These are phyloP conservation scores for Nesospiza acunhae DNA, from an alignment of 2,113 vertebrate genomes.

Conservation along the genomic window DNA sequence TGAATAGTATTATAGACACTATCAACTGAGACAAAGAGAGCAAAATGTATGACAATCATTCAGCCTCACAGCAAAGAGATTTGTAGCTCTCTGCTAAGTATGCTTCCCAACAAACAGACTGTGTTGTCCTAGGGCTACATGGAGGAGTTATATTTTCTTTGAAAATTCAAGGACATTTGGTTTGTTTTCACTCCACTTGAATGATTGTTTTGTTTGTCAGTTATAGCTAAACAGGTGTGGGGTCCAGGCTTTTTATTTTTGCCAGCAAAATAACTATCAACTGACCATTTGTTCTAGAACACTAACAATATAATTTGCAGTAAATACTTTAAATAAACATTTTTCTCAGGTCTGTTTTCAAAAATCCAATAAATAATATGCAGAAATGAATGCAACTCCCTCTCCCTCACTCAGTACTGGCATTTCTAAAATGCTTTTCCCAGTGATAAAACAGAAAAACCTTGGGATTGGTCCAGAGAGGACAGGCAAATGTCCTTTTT, in stretches of 20 bases:
- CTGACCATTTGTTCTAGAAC: constrained; percentile 41
- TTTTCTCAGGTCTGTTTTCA: constrained; percentile 22
- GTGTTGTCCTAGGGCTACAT: constrained; percentile 82
- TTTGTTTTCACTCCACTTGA: constrained; percentile 72
- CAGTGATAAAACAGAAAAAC: constrained; percentile 42
- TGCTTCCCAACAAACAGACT: constrained; percentile 84
- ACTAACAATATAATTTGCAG: not conserved
- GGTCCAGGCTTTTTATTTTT: constrained; percentile 9
- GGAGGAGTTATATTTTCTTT: constrained; percentile 76
- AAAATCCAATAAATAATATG: constrained; percentile 20
- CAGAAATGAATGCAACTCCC: not conserved
- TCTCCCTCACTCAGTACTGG: not conserved
- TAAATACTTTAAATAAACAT: constrained; percentile 36
- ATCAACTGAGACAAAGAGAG: constrained; percentile 79
- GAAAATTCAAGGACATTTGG: constrained; percentile 74
- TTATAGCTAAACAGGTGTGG: constrained; percentile 42
- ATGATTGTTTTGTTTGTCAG: constrained; percentile 38
- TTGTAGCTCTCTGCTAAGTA: constrained; percentile 79
- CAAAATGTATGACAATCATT: constrained; percentile 80
- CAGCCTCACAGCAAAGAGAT: constrained; percentile 79
- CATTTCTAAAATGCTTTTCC: constrained; percentile 53
- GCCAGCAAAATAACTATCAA: constrained; percentile 31
- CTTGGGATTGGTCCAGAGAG: not conserved
- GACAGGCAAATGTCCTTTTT: not conserved
- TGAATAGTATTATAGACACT: constrained; percentile 74